Base-by-base conservation (phyloP, 2,797 vertebrate species). In the Acanthopagrus latus region DNA sequence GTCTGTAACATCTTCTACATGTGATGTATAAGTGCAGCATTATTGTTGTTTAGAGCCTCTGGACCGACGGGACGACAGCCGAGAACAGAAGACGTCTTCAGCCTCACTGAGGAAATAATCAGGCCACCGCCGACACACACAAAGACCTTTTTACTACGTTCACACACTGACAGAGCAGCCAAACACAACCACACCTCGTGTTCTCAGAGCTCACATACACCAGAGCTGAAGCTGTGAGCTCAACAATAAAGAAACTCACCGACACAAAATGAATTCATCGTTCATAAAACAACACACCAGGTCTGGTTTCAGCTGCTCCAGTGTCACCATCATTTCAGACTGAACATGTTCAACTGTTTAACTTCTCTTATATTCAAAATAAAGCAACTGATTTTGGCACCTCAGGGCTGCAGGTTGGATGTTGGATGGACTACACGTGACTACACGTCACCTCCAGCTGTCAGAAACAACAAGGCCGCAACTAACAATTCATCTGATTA, bases 81-180 rank as follows among this genome's bases (percentile, higher is more conserved):
- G 52, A 57, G 66, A 10, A n/a, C 52, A 68, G 65, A 27, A 27
- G 38, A 44, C 3, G 51, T 50, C 38, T 66, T 25, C 17, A 9
- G n/a, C 64, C 33, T 54, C 62, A 13, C 33, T 2, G 58, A 54
- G 48, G 14, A 50, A 55, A 18, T 10, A 64, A 64, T 25, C 52
- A 64, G 62, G 71, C 44, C 60, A 25, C 60, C 46, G 60, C 60
- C 25, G 12, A 64, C 14, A 64, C 27, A 13, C 38, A 63, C 46
- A 71, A 27, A 21, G 33, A 59, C n/a, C 13, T 23, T 51, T 64
- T 73, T 57, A 74, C 62, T 57, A 56, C 25, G 14, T 7, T 46
- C 33, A 52, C 47, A 60, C 33, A 16, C 18, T 17, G 54, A 47
- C 43, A 7, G 47, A 50, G 62, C 43, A 33, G 46, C 11, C 11